phyloP scores from a whole-genome alignment of 2,888 invertebrate species.

The Acleris literana region DNA sequence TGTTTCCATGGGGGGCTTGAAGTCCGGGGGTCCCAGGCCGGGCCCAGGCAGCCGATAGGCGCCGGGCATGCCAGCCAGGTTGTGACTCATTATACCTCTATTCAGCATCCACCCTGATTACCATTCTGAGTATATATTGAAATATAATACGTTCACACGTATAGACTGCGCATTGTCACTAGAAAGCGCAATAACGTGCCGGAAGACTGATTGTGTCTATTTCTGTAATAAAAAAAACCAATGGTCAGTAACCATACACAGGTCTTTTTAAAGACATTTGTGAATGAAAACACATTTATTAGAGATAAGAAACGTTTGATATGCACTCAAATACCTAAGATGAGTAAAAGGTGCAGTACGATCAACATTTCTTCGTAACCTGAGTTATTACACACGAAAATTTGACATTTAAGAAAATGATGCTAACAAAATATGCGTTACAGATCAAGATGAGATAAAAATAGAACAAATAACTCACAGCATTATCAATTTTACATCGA shows the following conservation, averaged over 20 bases:
- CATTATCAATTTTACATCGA: conserved; percentile 79
- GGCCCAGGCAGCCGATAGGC: conserved; percentile 90
- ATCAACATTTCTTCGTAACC: conserved; percentile 30
- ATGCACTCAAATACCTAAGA: conserved; percentile 15
- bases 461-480: conserved; percentile 68
- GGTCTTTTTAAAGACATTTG: conserved; percentile 1
- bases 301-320: background rate
- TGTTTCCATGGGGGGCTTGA: conserved; percentile 88
- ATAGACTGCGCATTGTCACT: conserved; percentile 73
- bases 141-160: conserved; percentile 59
- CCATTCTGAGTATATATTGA: conserved; percentile 61
- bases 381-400: conserved; percentile 21
- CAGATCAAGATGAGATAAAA: conserved; percentile 40
- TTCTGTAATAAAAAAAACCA: conserved; percentile 73
- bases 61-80: conserved; percentile 89
- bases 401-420: conserved; percentile 19
- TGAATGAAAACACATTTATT: conserved; percentile 25
- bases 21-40: conserved; percentile 88
- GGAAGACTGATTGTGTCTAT: conserved; percentile 74
- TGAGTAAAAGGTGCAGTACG: conserved; percentile 25
- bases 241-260: conserved; percentile 37
- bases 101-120: conserved; percentile 66
- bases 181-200: conserved; percentile 70
- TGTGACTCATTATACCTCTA: conserved; percentile 88
- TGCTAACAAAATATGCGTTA: conserved; percentile 12